Conservation (phyloP, 2,113 vertebrate species). For the Raja brachyura region DNA sequence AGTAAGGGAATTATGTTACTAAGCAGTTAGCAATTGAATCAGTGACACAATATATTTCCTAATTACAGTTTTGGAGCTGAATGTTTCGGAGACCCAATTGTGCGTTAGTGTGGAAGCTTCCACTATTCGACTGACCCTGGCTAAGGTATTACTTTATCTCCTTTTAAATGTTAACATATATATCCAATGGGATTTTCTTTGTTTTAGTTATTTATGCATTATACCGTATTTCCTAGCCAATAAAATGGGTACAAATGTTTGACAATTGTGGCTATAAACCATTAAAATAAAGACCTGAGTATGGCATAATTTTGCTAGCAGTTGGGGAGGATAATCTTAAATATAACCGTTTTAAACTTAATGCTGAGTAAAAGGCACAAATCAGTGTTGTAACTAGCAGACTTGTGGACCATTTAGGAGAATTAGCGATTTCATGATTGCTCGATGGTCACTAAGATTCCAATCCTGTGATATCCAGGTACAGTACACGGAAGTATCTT, state of each 20-base stretch:
- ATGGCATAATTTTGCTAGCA: too few species aligned
- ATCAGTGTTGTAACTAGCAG: too few species aligned
- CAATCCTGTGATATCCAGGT: too few species aligned
- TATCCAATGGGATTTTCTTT: background rate
- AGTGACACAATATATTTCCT: constrained; percentile 18
- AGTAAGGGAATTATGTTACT: background rate
- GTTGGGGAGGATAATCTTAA: too few species aligned
- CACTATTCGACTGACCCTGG: constrained; percentile 62
- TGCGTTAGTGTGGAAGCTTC: constrained; percentile 68
- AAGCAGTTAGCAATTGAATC: background rate
- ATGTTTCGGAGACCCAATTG: constrained; percentile 65
- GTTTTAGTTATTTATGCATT: background rate
- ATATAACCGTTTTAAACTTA: too few species aligned
- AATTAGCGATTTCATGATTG: too few species aligned
- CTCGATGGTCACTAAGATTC: too few species aligned
- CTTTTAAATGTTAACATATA: background rate
- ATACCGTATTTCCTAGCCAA: background rate
- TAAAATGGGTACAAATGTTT: background rate
- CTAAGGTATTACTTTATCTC: constrained; percentile 55
- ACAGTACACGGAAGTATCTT: too few species aligned
- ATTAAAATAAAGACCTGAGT: too few species aligned
- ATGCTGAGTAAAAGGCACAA: too few species aligned
- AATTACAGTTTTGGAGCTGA: constrained; percentile 69
- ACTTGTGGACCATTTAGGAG: too few species aligned
- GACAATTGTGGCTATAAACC: background rate